phyloP scores from a whole-genome alignment of 2,113 vertebrate genomes.

The Serinus canaria region DNA sequence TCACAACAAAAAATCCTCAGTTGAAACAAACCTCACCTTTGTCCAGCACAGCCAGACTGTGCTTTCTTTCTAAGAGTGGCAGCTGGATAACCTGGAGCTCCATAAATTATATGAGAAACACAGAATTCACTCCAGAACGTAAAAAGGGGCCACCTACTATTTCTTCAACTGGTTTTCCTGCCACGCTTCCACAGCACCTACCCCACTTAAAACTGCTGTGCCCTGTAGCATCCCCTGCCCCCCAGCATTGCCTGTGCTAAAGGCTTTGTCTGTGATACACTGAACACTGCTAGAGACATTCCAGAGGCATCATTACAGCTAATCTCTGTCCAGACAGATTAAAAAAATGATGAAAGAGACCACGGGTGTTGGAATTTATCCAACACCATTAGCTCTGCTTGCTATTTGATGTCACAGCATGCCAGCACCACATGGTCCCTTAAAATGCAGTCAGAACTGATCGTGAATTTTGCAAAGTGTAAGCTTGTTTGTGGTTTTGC shows the following conservation, averaged over 20 bases:
- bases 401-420: not conserved
- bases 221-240: not conserved
- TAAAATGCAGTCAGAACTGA: not conserved
- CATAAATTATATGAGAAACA: not conserved
- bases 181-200: not conserved
- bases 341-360: slow-evolving; percentile 19
- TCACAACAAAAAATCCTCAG: not conserved
- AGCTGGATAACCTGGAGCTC: not conserved
- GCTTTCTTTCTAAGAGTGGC: not conserved
- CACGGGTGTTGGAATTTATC: not conserved
- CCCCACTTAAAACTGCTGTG: not conserved
- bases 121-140: not conserved
- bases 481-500: not conserved
- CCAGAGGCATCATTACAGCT: slow-evolving; percentile 45
- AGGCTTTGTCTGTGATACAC: not conserved
- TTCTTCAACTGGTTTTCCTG: not conserved
- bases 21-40: not conserved
- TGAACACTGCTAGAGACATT: slow-evolving; percentile 19
- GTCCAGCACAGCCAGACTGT: not conserved
- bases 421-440: not conserved
- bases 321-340: slow-evolving; percentile 58
- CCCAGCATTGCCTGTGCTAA: not conserved
- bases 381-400: not conserved
- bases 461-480: not conserved
- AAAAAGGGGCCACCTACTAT: not conserved